phyloP scores from a whole-genome alignment of 2,888 invertebrate genomes.

The Rhagonycha fulva region DNA sequence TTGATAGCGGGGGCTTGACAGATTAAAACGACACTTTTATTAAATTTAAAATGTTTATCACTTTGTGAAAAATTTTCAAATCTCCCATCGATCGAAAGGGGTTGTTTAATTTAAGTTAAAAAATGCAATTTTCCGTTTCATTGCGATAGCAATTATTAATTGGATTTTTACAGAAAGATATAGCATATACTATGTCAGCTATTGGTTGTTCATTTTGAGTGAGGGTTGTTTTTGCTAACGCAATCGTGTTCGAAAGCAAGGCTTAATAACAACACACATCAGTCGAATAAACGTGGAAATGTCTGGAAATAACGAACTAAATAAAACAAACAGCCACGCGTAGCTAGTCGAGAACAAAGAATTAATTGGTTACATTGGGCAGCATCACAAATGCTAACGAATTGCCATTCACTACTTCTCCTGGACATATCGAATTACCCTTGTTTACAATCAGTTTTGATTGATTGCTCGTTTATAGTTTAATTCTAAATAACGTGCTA shows the following conservation, averaged over 20 bases:
- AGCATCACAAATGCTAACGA: constrained; percentile 39
- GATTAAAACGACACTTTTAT: constrained; percentile 39
- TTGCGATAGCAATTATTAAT: neutral
- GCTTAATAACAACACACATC: constrained; percentile 27
- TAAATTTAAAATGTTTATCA: constrained; percentile 8
- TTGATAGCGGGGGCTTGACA: constrained; percentile 31
- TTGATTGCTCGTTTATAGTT: constrained; percentile 26
- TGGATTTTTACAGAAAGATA: neutral
- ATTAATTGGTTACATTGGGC: constrained; percentile 43
- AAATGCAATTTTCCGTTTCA: neutral
- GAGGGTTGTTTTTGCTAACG: constrained; percentile 22
- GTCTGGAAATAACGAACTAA: constrained; percentile 31
- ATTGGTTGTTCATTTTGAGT: constrained; percentile 12
- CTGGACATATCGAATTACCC: constrained; percentile 32
- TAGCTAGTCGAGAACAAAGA: constrained; percentile 39
- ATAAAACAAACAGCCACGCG: constrained; percentile 27
- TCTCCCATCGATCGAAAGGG: neutral
- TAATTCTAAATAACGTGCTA: constrained; percentile 13
- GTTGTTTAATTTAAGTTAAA: neutral
- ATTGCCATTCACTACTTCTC: constrained; percentile 29
- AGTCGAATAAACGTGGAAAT: constrained; percentile 28
- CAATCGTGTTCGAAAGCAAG: constrained; percentile 20
- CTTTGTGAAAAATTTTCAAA: neutral
- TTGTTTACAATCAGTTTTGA: constrained; percentile 32
- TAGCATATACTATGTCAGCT: neutral